These are phyloP conservation scores for Antennarius striatus DNA, from an alignment of 2,113 vertebrate species.

Conservation along the genomic window DNA sequence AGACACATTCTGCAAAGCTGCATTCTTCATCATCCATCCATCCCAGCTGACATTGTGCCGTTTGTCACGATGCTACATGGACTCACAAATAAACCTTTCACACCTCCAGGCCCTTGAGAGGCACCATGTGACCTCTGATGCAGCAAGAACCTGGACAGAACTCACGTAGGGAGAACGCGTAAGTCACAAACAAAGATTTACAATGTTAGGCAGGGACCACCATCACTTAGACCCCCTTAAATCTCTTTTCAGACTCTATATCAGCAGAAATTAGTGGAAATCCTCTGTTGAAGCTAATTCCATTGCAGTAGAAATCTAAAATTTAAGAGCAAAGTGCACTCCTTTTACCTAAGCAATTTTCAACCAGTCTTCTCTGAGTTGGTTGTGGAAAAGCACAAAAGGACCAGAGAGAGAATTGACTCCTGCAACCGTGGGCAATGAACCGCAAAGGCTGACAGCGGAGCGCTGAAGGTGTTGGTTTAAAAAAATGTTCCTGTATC, in stretches of 20 bases:
- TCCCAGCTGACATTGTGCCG: too few species aligned
- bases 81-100: too few species aligned
- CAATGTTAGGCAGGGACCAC: not conserved
- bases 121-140: too few species aligned
- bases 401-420: slow-evolving; percentile 48
- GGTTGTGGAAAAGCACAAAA: slow-evolving; percentile 37
- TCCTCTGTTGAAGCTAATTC: slow-evolving; percentile 19
- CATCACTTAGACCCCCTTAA: slow-evolving; percentile 22
- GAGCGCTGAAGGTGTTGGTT: slow-evolving; percentile 33
- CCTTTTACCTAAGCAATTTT: slow-evolving; percentile 11
- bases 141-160: too few species aligned
- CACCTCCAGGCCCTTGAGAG: too few species aligned
- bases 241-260: slow-evolving; percentile 14
- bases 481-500: slow-evolving; percentile 30
- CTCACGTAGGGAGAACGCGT: too few species aligned
- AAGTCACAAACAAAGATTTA: too few species aligned
- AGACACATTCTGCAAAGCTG: too few species aligned
- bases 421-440: slow-evolving; percentile 48
- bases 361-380: slow-evolving; percentile 10
- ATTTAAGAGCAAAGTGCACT: slow-evolving; percentile 10
- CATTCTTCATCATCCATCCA: too few species aligned
- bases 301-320: slow-evolving; percentile 4
- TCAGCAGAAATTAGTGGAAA: slow-evolving; percentile 23
- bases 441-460: slow-evolving; percentile 47
- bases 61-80: too few species aligned